Percentiles rank a stretch among this genome's conserved stretches.
Conservation (phyloP, 2,113 vertebrate species). For the Oplegnathus fasciatus region DNA sequence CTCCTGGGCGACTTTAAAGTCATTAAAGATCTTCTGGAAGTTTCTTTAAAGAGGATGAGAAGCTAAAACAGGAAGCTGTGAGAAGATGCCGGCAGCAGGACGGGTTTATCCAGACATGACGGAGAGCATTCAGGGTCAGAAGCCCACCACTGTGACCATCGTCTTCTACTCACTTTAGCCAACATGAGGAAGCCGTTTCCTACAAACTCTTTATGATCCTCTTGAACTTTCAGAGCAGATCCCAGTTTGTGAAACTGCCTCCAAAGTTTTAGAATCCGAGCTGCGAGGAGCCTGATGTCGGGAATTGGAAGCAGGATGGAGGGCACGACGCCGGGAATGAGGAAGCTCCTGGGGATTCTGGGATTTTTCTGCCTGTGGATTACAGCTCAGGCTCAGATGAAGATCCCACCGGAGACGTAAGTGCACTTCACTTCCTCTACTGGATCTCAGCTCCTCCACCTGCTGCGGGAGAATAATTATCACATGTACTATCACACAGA, state of each 20-base stretch:
- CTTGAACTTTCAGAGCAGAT: conserved; percentile 21
- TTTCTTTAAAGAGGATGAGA: conserved; percentile 18
- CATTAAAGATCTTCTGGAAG: background rate
- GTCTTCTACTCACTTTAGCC: conserved; percentile 20
- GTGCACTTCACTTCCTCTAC: conserved; percentile 57
- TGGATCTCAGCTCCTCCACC: background rate
- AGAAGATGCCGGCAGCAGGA: conserved; percentile 36
- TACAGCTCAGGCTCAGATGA: conserved; percentile 84
- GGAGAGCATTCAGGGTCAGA: background rate
- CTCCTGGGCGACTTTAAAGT: background rate
- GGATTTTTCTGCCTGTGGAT: conserved; percentile 80
- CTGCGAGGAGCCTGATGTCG: background rate
- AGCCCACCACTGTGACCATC: background rate
- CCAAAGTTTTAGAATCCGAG: background rate
- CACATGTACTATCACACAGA: background rate
- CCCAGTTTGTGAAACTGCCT: conserved; percentile 3
- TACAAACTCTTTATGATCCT: conserved; percentile 38
- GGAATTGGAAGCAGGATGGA: conserved; percentile 57
- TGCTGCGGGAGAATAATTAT: background rate
- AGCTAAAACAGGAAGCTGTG: background rate
- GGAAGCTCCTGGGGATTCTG: conserved; percentile 77
- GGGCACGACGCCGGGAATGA: conserved; percentile 45
- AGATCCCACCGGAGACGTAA: conserved; percentile 94
- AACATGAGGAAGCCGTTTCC: conserved; percentile 66
- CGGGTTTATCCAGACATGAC: background rate